Conservation (phyloP, 2,113 vertebrate species). For the Lichenostomus cassidix region DNA sequence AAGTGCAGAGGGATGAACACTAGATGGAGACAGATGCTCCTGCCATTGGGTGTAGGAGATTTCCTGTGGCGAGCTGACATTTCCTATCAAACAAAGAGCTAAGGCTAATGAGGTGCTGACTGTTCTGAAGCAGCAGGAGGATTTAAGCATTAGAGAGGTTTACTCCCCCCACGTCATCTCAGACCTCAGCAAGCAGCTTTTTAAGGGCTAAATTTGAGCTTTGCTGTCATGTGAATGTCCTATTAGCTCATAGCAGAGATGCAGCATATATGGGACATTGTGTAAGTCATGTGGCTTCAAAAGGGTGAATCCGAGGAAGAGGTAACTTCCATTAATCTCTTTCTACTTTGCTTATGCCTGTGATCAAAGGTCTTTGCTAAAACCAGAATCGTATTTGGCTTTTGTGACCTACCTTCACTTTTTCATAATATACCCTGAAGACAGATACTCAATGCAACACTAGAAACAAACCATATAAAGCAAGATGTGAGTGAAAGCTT, state of each 20-base stretch:
- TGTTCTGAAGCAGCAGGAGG: conserved; percentile 45
- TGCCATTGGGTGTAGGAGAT: not conserved
- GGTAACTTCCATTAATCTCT: not conserved
- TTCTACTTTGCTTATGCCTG: not conserved
- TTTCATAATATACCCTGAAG: not conserved
- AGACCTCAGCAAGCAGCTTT: conserved; percentile 44
- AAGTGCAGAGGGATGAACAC: conserved; percentile 9
- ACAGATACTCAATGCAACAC: not conserved
- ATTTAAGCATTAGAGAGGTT: conserved; percentile 21
- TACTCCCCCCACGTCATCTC: conserved; percentile 15
- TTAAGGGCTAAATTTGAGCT: conserved; percentile 35
- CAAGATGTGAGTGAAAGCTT: not conserved
- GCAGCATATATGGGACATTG: not conserved
- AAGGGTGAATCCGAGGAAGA: not conserved
- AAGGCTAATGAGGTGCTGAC: conserved; percentile 10
- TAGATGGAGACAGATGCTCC: conserved; percentile 70
- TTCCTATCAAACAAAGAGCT: not conserved
- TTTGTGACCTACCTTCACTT: not conserved
- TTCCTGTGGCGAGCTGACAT: conserved; percentile 22
- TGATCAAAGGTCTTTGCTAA: not conserved
- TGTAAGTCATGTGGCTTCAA: not conserved
- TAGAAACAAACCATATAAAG: not conserved
- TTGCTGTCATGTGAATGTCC: not conserved
- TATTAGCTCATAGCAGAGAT: not conserved
- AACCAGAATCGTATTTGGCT: not conserved